phyloP scores from a whole-genome alignment of 1,140 invertebrate species.

The Calliphora vicina region DNA sequence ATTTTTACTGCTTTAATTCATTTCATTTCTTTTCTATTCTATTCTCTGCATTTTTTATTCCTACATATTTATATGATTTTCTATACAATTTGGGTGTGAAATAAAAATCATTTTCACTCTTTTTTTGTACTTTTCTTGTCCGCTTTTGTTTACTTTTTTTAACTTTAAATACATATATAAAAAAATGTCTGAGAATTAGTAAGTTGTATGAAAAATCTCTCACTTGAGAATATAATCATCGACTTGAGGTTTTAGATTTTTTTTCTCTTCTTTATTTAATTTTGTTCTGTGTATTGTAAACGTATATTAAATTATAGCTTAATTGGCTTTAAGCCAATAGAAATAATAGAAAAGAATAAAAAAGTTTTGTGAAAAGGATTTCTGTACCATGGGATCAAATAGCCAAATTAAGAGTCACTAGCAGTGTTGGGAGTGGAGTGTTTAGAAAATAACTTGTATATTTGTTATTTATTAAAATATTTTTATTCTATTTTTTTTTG shows the following conservation, averaged over 20 bases:
- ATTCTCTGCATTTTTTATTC: background rate
- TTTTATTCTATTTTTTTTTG: background rate
- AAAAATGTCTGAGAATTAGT: background rate
- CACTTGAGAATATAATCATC: constrained; percentile 29
- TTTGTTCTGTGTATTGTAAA: background rate
- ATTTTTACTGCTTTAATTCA: background rate
- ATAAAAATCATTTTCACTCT: background rate
- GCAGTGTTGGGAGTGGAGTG: background rate
- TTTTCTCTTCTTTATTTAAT: background rate
- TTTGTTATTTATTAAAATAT: background rate
- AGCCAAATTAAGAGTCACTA: constrained; percentile 21
- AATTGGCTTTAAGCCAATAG: constrained; percentile 23
- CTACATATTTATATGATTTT: background rate
- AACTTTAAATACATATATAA: background rate
- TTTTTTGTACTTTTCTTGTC: background rate
- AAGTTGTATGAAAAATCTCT: constrained; percentile 33
- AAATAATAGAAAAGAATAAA: background rate
- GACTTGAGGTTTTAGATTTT: background rate
- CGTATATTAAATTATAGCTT: constrained; percentile 30
- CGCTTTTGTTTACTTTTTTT: background rate
- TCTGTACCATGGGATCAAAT: background rate
- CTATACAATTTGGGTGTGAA: background rate
- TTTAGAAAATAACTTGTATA: background rate
- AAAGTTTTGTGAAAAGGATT: constrained; percentile 10
- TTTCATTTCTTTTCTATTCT: too few species aligned